Percentiles rank a stretch among this genome's conserved stretches.
These are phyloP conservation scores for Ciconia nigra DNA, from an alignment of 2,797 vertebrate species.

Conservation along the genomic window DNA sequence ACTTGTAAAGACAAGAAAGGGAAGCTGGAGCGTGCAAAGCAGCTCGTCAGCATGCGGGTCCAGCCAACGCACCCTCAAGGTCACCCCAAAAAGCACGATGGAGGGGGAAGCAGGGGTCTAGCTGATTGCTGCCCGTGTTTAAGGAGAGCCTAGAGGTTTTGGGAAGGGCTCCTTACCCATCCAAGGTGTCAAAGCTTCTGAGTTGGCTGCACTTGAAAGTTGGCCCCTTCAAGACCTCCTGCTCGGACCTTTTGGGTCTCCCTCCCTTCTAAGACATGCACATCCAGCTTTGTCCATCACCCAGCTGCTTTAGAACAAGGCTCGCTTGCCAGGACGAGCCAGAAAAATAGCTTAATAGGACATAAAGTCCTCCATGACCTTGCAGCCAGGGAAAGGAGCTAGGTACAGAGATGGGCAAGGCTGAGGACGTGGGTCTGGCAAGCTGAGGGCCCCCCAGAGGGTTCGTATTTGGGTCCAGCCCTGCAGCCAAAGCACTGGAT, in stretches of 20 bases:
- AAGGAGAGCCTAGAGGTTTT: background rate
- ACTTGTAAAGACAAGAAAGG: background rate
- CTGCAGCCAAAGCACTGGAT: accelerated
- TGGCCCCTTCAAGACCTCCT: background rate
- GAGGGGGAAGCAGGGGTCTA: background rate
- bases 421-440: background rate
- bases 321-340: background rate
- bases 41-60: accelerated
- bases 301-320: background rate
- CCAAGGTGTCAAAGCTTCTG: background rate
- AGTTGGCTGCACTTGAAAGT: background rate
- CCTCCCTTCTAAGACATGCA: background rate
- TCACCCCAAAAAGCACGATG: background rate
- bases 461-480: accelerated
- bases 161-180: background rate
- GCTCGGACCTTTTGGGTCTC: background rate
- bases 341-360: background rate
- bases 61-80: accelerated
- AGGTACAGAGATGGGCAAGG: accelerated
- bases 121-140: too few species aligned
- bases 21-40: background rate
- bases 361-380: background rate
- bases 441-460: accelerated
- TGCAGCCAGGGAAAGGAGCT: background rate
- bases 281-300: background rate